phyloP scores from a whole-genome alignment of 53 echinoderm and acorn worm species.

The Holothuria leucospilota region DNA sequence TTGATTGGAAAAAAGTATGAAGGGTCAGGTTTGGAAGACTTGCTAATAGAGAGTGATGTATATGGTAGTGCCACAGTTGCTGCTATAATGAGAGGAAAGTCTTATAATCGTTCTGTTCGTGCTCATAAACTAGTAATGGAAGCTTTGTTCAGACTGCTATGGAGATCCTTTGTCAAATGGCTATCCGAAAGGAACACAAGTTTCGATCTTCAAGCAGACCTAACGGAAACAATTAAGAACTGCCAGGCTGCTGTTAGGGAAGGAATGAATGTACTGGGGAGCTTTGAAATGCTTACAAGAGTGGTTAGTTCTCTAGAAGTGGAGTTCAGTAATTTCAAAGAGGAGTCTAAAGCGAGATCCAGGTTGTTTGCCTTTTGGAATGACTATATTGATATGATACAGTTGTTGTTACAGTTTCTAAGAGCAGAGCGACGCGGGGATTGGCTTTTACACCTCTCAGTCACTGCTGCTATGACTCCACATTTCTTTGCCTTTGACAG shows the following conservation, averaged over 20 bases:
- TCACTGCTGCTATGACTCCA: conserved; percentile 13
- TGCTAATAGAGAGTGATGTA: conserved; percentile 9
- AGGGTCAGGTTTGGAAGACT: conserved; percentile 10
- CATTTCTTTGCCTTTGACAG: conserved; percentile 43
- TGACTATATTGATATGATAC: conserved; percentile 25
- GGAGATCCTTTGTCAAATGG: background rate
- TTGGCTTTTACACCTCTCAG: conserved; percentile 32
- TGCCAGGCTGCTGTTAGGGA: no score
- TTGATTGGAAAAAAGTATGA: conserved; percentile 4
- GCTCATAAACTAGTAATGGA: conserved; percentile 13
- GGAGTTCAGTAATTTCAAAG: no score
- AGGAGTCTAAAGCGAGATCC: no score
- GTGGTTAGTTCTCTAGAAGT: no score
- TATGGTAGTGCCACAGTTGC: background rate
- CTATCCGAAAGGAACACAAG: no score
- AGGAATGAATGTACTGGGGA: no score
- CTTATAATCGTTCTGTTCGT: conserved; percentile 1
- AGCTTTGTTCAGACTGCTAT: background rate
- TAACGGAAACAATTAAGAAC: no score
- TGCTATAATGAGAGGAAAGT: background rate
- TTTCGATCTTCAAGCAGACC: no score
- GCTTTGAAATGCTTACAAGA: no score
- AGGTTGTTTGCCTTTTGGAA: conserved; percentile 37
- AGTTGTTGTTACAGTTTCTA: conserved; percentile 31
- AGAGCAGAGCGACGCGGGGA: conserved; percentile 32